Evolutionary conservation across 2,797 vertebrate genomes (phyloP).

Genomic region (Borostomias antarcticus): DNA sequence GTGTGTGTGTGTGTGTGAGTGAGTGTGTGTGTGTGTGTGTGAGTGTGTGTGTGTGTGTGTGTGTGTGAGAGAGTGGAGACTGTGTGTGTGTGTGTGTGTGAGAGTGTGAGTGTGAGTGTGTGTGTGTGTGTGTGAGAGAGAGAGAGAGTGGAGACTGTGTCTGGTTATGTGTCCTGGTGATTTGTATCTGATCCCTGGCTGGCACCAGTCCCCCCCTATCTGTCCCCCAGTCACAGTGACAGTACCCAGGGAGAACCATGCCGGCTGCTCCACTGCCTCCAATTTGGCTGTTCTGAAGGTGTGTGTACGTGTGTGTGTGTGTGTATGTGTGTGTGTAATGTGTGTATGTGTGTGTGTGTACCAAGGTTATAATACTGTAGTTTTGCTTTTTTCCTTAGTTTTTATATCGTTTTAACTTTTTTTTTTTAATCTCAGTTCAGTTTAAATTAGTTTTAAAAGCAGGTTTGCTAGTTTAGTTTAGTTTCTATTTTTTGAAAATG

Average conservation of each 20-base stretch:
- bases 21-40: neutral
- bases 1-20: neutral
- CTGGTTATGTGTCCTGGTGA: constrained; percentile 47
- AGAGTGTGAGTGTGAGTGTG: neutral
- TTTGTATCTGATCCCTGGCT: constrained; percentile 58
- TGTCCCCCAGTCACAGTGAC: constrained; percentile 41
- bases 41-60: neutral
- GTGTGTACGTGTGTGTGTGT: constrained; percentile 13
- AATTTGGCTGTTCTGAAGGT: constrained; percentile 18
- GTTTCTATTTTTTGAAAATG: too few relatives aligned
- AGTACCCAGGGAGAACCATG: constrained; percentile 41
- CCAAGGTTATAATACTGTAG: too few relatives aligned
- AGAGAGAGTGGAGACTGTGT: constrained; percentile 43
- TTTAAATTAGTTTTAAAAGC: too few relatives aligned
- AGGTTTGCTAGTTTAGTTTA: too few relatives aligned
- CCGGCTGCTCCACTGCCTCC: constrained; percentile 32
- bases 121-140: neutral
- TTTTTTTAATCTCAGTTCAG: too few relatives aligned
- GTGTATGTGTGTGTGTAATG: constrained; percentile 20
- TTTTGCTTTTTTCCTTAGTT: too few relatives aligned
- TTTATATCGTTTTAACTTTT: too few relatives aligned
- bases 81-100: neutral
- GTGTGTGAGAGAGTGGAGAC: too few relatives aligned
- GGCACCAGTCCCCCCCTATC: constrained; percentile 42
- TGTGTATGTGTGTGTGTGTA: constrained; percentile 9